Conservation (phyloP, 2,797 vertebrate genomes). For the Scolopax bukidnonensis region DNA sequence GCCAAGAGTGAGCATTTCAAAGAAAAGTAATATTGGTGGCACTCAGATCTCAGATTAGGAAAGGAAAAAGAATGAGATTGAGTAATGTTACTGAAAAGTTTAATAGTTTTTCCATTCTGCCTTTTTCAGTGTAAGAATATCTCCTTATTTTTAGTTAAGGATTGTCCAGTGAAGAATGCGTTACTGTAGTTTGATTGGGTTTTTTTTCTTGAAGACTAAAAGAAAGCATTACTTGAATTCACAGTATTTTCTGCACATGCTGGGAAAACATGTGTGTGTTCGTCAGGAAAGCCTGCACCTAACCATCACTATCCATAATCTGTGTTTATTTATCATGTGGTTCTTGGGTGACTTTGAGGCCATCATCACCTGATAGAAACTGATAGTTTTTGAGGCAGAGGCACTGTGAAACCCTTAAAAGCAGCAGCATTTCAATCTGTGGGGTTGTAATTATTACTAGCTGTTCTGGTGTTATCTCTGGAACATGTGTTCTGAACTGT, state of each 20-base stretch:
- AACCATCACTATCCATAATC: neutral
- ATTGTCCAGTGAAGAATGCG: neutral
- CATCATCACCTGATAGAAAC: neutral
- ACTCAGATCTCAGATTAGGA: neutral
- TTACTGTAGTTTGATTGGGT: neutral
- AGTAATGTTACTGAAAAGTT: neutral
- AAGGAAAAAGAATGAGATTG: neutral
- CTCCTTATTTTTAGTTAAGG: neutral
- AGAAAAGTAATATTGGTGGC: neutral
- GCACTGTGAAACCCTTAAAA: neutral
- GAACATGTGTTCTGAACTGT: slow-evolving; percentile 16
- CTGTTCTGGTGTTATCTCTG: slow-evolving; percentile 10
- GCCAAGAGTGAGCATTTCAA: neutral
- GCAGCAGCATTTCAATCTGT: slow-evolving; percentile 2
- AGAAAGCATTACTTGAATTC: neutral
- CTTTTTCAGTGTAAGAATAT: neutral
- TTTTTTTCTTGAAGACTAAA: neutral
- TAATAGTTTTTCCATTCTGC: neutral
- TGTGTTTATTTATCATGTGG: neutral
- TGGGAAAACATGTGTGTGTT: neutral
- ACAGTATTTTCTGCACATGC: neutral
- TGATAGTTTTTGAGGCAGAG: neutral
- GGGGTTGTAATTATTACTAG: neutral
- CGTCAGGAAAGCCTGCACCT: neutral
- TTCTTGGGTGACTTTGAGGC: neutral